These are phyloP conservation scores for Trachymyrmex septentrionalis DNA, from an alignment of 1,140 invertebrate species.

Conservation along the genomic window DNA sequence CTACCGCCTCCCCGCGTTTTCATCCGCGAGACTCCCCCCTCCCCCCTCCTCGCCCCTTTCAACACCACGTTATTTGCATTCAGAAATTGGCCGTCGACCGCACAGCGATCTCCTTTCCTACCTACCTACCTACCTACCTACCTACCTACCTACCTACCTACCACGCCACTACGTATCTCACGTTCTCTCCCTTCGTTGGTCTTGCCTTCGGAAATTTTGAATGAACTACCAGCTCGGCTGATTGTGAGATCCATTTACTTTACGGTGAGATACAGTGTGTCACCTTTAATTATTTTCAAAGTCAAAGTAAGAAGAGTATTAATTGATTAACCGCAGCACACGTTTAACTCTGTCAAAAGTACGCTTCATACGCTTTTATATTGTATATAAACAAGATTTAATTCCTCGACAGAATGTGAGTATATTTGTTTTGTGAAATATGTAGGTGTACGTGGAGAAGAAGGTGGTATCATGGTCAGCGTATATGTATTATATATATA, in stretches of 20 bases:
- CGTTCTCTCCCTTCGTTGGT: conserved; percentile 17
- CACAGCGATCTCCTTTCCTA: conserved; percentile 74
- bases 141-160: conserved; percentile 38
- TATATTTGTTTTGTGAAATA: neutral
- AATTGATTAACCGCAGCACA: conserved; percentile 29
- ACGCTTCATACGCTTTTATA: neutral
- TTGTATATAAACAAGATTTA: neutral
- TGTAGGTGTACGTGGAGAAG: too few species aligned
- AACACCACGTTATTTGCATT: conserved; percentile 86
- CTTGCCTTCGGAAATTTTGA: conserved; percentile 42
- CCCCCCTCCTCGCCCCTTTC: conserved; percentile 72
- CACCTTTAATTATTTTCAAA: conserved; percentile 30
- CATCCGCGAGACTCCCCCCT: conserved; percentile 71
- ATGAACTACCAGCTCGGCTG: conserved; percentile 6
- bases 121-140: conserved; percentile 54
- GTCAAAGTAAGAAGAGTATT: neutral
- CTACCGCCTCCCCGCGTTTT: conserved; percentile 78
- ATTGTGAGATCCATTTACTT: conserved; percentile 9
- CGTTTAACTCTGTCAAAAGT: neutral
- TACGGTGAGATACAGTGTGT: conserved; percentile 2
- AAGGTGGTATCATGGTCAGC: too few species aligned
- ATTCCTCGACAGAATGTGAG: neutral
- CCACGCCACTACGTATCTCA: conserved; percentile 2
- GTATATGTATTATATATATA: too few species aligned
- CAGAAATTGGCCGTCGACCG: conserved; percentile 85